phyloP scores from a whole-genome alignment of 2,888 invertebrate species.

The Sesia bembeciformis region DNA sequence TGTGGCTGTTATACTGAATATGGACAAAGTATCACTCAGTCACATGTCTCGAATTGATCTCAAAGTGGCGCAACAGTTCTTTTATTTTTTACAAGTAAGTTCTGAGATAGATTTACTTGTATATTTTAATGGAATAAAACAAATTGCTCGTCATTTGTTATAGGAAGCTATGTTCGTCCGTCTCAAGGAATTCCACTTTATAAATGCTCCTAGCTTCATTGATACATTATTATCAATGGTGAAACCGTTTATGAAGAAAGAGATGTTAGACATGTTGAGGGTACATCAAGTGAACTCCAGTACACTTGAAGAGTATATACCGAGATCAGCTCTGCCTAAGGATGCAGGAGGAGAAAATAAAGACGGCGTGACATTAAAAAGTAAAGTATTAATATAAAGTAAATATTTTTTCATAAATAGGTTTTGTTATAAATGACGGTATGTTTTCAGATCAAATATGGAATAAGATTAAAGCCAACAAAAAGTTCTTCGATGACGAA shows the following conservation, averaged over 20 bases:
- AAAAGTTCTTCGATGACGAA: conserved; percentile 32
- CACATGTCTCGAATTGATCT: conserved; percentile 78
- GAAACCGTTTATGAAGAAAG: conserved; percentile 82
- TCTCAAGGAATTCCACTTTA: conserved; percentile 79
- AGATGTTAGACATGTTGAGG: conserved; percentile 65
- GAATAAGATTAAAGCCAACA: conserved; percentile 30
- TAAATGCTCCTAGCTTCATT: conserved; percentile 79
- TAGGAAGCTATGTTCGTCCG: conserved; percentile 77
- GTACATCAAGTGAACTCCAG: conserved; percentile 62
- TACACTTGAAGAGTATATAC: conserved; percentile 65
- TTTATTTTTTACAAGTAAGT: conserved; percentile 77
- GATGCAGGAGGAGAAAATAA: conserved; percentile 73
- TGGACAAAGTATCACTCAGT: conserved; percentile 76
- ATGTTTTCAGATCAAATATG: conserved; percentile 31
- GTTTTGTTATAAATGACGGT: background rate
- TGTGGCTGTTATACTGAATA: conserved; percentile 77
- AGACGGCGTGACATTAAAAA: conserved; percentile 20
- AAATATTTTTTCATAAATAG: background rate
- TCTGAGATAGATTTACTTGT: background rate
- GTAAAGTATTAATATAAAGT: conserved; percentile 12
- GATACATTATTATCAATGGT: conserved; percentile 79
- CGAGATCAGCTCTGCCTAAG: conserved; percentile 68
- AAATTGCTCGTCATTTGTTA: conserved; percentile 13
- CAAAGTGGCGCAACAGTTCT: conserved; percentile 78
- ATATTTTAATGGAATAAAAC: background rate